phyloP scores from a whole-genome alignment of 2,888 invertebrate genomes.

The Drosophila cyrtoloma region DNA sequence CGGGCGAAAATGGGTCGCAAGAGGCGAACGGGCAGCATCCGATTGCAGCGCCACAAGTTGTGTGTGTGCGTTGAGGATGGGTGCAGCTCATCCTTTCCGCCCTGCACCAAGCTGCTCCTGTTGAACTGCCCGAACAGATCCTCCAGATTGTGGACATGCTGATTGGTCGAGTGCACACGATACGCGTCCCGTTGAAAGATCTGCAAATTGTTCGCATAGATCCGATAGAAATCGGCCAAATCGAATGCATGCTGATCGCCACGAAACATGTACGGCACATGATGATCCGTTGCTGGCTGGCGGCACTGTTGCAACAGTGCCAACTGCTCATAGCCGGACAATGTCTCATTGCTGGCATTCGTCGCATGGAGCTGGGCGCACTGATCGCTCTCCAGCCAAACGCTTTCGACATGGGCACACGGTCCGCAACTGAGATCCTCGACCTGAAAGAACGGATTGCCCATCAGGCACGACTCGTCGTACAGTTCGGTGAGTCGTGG shows the following conservation, averaged over 20 bases:
- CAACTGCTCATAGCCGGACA: slow-evolving; percentile 29
- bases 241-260: slow-evolving; percentile 87
- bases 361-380: slow-evolving; percentile 33
- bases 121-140: slow-evolving; percentile 84
- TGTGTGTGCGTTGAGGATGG: slow-evolving; percentile 69
- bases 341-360: slow-evolving; percentile 10
- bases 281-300: slow-evolving; percentile 68
- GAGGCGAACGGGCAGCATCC: slow-evolving; percentile 90
- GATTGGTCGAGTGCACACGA: slow-evolving; percentile 85
- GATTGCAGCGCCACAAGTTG: slow-evolving; percentile 89
- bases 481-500: slow-evolving; percentile 91
- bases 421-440: slow-evolving; percentile 95
- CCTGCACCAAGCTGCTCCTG: slow-evolving; percentile 17
- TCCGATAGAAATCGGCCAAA: slow-evolving; percentile 86
- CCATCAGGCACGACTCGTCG: slow-evolving; percentile 93
- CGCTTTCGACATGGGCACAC: slow-evolving; percentile 89
- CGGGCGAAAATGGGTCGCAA: slow-evolving; percentile 90
- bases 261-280: slow-evolving; percentile 87
- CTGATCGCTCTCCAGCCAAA: slow-evolving; percentile 84
- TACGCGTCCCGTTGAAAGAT: slow-evolving; percentile 88
- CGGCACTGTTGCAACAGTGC: slow-evolving; percentile 46
- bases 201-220: slow-evolving; percentile 87
- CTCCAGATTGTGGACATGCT: slow-evolving; percentile 83
- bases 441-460: slow-evolving; percentile 93
- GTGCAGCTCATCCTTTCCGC: background rate